phyloP scores from a whole-genome alignment of 2,797 vertebrate species.

The Erethizon dorsatum region DNA sequence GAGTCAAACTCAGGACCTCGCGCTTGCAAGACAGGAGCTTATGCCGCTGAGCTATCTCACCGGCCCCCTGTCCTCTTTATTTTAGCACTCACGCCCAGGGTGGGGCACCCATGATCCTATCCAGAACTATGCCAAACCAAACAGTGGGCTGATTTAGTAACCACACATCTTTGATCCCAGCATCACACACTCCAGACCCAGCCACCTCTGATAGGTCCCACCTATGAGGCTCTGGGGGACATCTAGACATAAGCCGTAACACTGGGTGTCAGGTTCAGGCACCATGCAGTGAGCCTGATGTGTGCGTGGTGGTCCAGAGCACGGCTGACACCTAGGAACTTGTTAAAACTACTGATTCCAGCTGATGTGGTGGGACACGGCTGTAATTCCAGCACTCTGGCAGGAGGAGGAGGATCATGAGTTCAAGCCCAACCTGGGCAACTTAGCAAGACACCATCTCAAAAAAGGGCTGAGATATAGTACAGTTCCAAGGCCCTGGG shows the following conservation, averaged over 20 bases:
- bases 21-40: too few species aligned
- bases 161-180: neutral
- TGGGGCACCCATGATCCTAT: neutral
- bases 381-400: neutral
- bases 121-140: neutral
- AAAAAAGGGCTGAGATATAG: neutral
- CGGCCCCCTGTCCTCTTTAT: neutral
- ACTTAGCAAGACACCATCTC: neutral
- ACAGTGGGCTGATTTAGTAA: neutral
- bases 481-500: neutral
- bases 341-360: neutral
- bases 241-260: neutral
- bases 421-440: neutral
- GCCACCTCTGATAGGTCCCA: neutral
- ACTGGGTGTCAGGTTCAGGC: neutral
- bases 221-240: neutral
- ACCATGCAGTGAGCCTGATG: accelerated
- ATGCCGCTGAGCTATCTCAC: too few species aligned
- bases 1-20: too few species aligned
- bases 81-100: neutral
- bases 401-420: neutral
- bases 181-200: neutral
- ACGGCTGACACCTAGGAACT: neutral
- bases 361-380: neutral
- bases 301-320: neutral